Evolutionary conservation across 2,797 vertebrate genomes (phyloP).

Genomic region (Leuciscus waleckii): DNA sequence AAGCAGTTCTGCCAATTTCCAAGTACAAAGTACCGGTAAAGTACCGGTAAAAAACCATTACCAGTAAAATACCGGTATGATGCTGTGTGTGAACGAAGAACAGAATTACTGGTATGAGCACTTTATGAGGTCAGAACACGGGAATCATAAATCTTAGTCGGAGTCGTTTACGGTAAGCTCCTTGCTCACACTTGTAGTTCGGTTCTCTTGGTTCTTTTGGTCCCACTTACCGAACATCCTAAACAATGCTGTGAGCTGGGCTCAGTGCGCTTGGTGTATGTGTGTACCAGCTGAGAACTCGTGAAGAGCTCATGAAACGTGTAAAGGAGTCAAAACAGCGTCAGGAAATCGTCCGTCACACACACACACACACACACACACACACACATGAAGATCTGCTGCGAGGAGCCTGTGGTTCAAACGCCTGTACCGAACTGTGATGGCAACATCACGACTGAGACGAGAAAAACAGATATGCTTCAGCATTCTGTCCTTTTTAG

Average conservation of each 20-base stretch:
- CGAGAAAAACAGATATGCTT: neutral
- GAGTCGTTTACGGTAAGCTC: neutral
- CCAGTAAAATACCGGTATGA: neutral
- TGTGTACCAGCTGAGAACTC: too few species aligned
- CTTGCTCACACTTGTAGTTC: neutral
- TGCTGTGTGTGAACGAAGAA: neutral
- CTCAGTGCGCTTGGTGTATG: neutral
- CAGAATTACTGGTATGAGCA: neutral
- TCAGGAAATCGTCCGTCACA: too few species aligned
- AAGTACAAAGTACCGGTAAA: neutral
- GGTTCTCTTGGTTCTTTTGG: neutral
- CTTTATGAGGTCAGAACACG: neutral
- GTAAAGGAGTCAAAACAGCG: too few species aligned
- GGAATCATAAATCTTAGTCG: neutral
- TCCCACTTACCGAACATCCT: neutral
- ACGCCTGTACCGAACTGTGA: neutral
- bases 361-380: too few species aligned
- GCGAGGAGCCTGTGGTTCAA: too few species aligned
- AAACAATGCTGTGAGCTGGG: neutral
- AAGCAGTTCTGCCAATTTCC: neutral
- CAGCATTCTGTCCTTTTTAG: neutral
- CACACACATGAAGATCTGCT: too few species aligned
- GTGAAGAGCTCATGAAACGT: too few species aligned
- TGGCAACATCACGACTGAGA: neutral
- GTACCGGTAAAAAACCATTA: neutral